Percentiles rank a stretch among this genome's conserved stretches.
phyloP scores from a whole-genome alignment of 2,888 invertebrate species.

The Coleophora flavipennella region DNA sequence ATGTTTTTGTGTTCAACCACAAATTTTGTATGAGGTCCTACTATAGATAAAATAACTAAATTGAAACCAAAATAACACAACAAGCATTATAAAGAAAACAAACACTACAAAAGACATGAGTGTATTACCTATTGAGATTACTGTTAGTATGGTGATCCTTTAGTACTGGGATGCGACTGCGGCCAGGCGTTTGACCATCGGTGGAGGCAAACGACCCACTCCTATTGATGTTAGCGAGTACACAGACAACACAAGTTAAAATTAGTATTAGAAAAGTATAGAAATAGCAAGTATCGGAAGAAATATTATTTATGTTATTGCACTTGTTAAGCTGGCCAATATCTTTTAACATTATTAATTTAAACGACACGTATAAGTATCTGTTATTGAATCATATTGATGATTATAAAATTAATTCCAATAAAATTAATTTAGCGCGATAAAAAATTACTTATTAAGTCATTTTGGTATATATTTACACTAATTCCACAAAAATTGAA shows the following conservation, averaged over 20 bases:
- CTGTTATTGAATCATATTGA: too few species aligned
- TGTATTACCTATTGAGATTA: conserved; percentile 61
- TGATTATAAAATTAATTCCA: too few species aligned
- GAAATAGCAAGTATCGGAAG: too few species aligned
- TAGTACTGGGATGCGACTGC: conserved; percentile 66
- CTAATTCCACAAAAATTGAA: too few species aligned
- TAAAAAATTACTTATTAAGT: too few species aligned
- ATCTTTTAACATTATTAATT: too few species aligned
- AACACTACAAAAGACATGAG: conserved; percentile 17
- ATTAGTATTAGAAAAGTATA: conserved; percentile 40
- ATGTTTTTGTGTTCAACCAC: background rate
- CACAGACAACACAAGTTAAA: conserved; percentile 45
- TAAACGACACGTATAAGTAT: too few species aligned
- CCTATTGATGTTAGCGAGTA: conserved; percentile 65
- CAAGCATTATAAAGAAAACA: conserved; percentile 3
- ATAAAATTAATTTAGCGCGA: too few species aligned
- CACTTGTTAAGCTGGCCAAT: conserved; percentile 35
- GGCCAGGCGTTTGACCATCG: conserved; percentile 64
- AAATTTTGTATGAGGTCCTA: background rate
- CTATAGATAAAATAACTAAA: background rate
- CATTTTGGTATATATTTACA: too few species aligned
- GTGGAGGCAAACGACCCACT: conserved; percentile 67
- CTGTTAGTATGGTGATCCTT: conserved; percentile 67
- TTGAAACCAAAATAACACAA: conserved; percentile 1
- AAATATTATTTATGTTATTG: conserved; percentile 23